Evolutionary conservation across 2,797 vertebrate genomes (phyloP).

Genomic region (Acanthurus leucopareius): DNA sequence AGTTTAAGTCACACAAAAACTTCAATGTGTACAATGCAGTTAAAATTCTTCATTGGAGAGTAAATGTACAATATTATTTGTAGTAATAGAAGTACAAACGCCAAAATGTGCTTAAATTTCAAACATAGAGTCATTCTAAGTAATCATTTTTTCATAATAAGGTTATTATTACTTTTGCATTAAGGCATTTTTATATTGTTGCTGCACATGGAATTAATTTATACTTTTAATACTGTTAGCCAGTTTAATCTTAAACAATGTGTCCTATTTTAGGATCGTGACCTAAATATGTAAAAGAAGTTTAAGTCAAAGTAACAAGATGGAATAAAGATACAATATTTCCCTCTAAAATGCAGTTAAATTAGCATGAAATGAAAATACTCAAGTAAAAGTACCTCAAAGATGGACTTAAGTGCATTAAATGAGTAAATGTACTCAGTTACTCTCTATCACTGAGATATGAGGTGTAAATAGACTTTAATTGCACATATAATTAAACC

Average conservation of each 20-base stretch:
- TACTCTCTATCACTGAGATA: neutral
- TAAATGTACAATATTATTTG: neutral
- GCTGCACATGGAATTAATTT: neutral
- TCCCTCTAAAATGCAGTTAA: neutral
- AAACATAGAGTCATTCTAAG: neutral
- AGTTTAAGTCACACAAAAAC: neutral
- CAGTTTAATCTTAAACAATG: neutral
- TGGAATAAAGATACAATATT: neutral
- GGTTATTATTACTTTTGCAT: neutral
- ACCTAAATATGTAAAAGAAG: neutral
- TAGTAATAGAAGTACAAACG: too few relatives aligned
- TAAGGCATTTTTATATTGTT: neutral
- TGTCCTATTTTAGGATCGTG: neutral
- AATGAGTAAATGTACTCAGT: neutral
- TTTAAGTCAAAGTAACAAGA: neutral
- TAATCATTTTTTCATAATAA: neutral
- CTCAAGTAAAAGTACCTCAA: neutral
- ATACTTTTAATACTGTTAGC: neutral
- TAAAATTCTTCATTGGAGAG: neutral
- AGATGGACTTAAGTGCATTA: neutral
- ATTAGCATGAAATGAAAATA: neutral
- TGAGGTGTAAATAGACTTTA: neutral
- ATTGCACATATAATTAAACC: neutral
- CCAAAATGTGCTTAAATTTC: neutral
- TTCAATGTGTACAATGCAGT: too few relatives aligned